Conservation (phyloP, 2,888 invertebrate species). For the Crossocerus cetratus region DNA sequence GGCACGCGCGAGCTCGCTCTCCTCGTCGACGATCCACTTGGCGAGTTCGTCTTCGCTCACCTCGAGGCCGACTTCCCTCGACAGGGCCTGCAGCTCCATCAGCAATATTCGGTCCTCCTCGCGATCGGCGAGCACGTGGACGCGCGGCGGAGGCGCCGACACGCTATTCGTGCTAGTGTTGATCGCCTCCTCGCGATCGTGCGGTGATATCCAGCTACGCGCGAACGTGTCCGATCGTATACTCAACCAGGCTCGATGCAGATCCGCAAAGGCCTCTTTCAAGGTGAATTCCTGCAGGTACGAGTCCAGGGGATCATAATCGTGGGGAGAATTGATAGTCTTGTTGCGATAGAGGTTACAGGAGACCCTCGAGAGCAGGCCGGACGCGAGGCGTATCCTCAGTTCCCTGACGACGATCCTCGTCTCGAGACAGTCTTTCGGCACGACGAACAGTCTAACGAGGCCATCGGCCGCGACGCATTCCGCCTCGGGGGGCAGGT, state of each 20-base stretch:
- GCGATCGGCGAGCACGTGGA: constrained; percentile 38
- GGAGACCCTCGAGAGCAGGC: constrained; percentile 59
- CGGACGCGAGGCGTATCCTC: constrained; percentile 72
- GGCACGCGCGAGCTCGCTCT: constrained; percentile 59
- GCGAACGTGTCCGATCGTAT: constrained; percentile 76
- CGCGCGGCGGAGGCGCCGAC: constrained; percentile 48
- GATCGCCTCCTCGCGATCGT: constrained; percentile 55
- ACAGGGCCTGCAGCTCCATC: constrained; percentile 60
- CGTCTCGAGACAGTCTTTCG: constrained; percentile 63
- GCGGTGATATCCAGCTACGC: constrained; percentile 70
- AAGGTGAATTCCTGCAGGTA: constrained; percentile 69
- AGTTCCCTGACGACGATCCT: constrained; percentile 73
- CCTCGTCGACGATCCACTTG: constrained; percentile 68
- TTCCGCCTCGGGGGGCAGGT: constrained; percentile 71
- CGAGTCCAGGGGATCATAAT: constrained; percentile 38
- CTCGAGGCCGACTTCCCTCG: constrained; percentile 65
- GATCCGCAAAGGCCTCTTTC: constrained; percentile 77
- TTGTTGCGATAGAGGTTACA: constrained; percentile 39
- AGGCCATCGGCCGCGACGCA: constrained; percentile 74
- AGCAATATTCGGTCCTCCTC: constrained; percentile 61
- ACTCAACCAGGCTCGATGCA: constrained; percentile 77
- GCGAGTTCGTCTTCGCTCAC: constrained; percentile 60
- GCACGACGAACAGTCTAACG: constrained; percentile 69
- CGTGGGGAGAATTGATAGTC: not conserved
- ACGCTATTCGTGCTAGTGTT: not conserved